Percentiles rank a stretch among this genome's conserved stretches.
Evolutionary conservation across 2,888 invertebrate genomes (phyloP).

Genomic region (Metopia argyrocephala): DNA sequence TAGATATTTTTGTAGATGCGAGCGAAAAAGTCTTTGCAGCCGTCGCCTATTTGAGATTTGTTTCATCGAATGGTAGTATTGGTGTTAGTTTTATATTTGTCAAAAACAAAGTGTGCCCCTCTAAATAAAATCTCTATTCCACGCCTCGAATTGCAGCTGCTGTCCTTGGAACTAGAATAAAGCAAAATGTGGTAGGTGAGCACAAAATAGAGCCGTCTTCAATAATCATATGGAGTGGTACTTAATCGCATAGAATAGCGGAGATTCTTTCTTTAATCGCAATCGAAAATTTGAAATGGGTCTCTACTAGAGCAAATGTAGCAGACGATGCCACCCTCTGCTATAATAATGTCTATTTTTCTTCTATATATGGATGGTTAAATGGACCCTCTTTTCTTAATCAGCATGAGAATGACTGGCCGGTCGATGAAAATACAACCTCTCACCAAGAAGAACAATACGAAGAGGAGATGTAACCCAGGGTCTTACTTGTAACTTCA

Average conservation of each 20-base stretch:
- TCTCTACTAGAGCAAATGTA: constrained; percentile 8
- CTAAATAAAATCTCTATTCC: constrained; percentile 26
- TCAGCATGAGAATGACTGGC: constrained; percentile 24
- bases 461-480: constrained; percentile 20
- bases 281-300: constrained; percentile 28
- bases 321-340: constrained; percentile 16
- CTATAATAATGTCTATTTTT: constrained; percentile 24
- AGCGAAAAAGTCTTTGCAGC: constrained; percentile 47
- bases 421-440: neutral
- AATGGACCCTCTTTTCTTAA: constrained; percentile 5
- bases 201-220: constrained; percentile 7
- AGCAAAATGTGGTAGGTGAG: constrained; percentile 8
- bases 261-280: constrained; percentile 22
- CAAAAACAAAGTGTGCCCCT: constrained; percentile 42
- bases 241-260: constrained; percentile 32
- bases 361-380: neutral
- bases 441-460: neutral
- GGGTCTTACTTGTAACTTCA: neutral
- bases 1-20: constrained; percentile 37
- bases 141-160: constrained; percentile 45
- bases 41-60: constrained; percentile 31
- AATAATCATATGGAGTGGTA: constrained; percentile 42
- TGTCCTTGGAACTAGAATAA: constrained; percentile 34
- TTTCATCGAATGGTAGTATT: neutral
- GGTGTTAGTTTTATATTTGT: constrained; percentile 16